Evolutionary conservation across 2,888 invertebrate genomes (phyloP).

Genomic region (Ichneumoninae sp.): DNA sequence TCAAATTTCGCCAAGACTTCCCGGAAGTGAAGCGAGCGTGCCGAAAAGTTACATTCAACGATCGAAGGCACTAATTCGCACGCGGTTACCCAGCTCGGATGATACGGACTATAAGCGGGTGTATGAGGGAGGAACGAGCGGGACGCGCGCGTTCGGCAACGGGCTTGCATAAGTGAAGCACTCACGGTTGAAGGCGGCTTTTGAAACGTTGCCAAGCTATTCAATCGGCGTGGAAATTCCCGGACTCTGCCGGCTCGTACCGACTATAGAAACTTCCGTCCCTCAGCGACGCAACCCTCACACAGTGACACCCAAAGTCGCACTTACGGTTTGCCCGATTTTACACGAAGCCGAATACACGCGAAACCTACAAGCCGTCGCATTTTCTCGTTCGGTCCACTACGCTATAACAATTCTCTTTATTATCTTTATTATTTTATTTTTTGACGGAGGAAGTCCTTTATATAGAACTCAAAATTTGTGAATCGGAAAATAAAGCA

Average conservation of each 20-base stretch:
- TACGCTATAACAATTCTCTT: background rate
- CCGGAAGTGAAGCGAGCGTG: conserved; percentile 60
- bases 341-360: conserved; percentile 15
- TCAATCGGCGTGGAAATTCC: conserved; percentile 76
- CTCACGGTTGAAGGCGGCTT: conserved; percentile 71
- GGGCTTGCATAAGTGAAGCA: conserved; percentile 63
- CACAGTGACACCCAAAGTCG: conserved; percentile 35
- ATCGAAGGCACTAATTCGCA: conserved; percentile 64
- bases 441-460: too few relatives aligned
- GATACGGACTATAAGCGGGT: conserved; percentile 38
- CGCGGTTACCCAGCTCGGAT: conserved; percentile 54
- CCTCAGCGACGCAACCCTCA: conserved; percentile 31
- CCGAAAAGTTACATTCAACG: conserved; percentile 64
- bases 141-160: conserved; percentile 47
- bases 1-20: conserved; percentile 15
- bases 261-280: conserved; percentile 60
- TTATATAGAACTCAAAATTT: too few relatives aligned
- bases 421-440: background rate
- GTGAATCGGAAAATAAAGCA: background rate
- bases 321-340: conserved; percentile 44
- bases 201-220: conserved; percentile 81
- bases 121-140: conserved; percentile 12
- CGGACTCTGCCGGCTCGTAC: conserved; percentile 48
- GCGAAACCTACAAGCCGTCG: background rate
- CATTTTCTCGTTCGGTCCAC: background rate